A percentile compares a stretch with the other conserved stretches of the same genome.
These are phyloP conservation scores for Lagorchestes hirsutus DNA, from an alignment of 2,797 vertebrate genomes.

Conservation along the genomic window DNA sequence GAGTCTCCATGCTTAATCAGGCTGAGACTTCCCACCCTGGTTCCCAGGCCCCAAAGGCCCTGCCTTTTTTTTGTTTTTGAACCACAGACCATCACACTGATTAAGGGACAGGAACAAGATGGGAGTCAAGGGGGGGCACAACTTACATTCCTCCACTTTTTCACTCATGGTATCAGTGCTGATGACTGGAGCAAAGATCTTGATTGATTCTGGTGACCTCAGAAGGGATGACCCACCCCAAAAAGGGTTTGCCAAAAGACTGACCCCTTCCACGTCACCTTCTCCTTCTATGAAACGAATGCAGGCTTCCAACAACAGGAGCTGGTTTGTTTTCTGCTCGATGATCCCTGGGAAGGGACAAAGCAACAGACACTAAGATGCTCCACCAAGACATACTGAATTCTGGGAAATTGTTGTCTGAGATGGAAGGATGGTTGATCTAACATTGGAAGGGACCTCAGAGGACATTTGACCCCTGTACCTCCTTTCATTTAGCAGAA, in stretches of 20 bases:
- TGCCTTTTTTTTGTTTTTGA: background rate
- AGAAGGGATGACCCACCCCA: slow-evolving; percentile 10
- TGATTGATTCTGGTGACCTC: slow-evolving; percentile 2
- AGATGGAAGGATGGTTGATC: background rate
- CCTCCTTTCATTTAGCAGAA: background rate
- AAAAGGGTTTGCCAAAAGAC: slow-evolving; percentile 70
- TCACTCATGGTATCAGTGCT: accelerated
- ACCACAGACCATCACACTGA: background rate
- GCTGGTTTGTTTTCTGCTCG: slow-evolving; percentile 79
- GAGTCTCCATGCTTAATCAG: background rate
- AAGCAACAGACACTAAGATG: background rate
- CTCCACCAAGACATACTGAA: background rate
- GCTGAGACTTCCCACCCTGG: background rate
- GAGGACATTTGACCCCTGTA: background rate
- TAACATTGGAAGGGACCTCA: background rate
- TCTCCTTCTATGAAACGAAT: background rate
- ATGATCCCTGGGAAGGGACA: slow-evolving; percentile 73
- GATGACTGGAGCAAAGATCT: accelerated
- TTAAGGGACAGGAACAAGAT: background rate
- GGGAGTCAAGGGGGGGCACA: accelerated
- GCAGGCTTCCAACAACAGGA: slow-evolving; percentile 80
- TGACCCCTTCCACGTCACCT: accelerated
- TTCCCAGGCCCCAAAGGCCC: background rate
- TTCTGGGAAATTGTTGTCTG: background rate
- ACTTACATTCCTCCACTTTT: slow-evolving; percentile 72